Evolutionary conservation across 2,797 vertebrate species (phyloP), one percentile per base, ranked within the genome.

Genomic region (Anableps anableps): DNA sequence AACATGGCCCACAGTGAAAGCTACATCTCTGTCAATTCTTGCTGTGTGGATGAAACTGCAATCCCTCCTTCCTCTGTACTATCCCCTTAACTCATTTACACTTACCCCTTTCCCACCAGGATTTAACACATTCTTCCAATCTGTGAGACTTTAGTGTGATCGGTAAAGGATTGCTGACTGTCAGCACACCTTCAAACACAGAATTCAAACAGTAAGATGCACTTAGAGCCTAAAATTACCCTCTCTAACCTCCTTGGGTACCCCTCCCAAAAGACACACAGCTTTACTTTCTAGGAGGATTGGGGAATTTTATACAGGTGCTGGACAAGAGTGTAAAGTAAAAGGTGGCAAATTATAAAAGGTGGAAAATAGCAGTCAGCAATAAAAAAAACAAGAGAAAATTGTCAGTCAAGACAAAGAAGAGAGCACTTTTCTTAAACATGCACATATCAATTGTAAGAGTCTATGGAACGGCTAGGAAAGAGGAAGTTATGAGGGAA

Each of bases 141-240:
- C 92, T 86, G 82, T 93, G 91, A 80, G 86, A 93, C 89, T 92
- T 85, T 87, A 86, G 87, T 92, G 93, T 86, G 92, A 93, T 90
- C 92, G 85, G 92, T 88, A 83, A 83, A 64, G 76, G 89, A 93
- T 91, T 91, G 91, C 93, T 94, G 92, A 94, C 94, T 91, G 92
- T 94, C 93, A 93, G 93, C 91, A 92, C 89, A 93, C 83, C 80
- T 91, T 91, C 90, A 89, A 92, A 94, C 90, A 90, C 91, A 86
- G 93, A 87, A 92, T 88, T 87, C 84, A 81, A 88, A 84, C 79
- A 87, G 85, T 81, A 82, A 53, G 64, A 87, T 88, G 58, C 85
- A 86, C 87, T 91, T 83, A 64, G 81, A 88, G 88, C 86, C 87
- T 95, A 87, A 93, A 93, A 95, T 95, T 94, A 94, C 94, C 92